A percentile compares a stretch with the other conserved stretches of the same genome.
Evolutionary conservation across 2,797 vertebrate species (phyloP).

Genomic region (Prunella strophiata): DNA sequence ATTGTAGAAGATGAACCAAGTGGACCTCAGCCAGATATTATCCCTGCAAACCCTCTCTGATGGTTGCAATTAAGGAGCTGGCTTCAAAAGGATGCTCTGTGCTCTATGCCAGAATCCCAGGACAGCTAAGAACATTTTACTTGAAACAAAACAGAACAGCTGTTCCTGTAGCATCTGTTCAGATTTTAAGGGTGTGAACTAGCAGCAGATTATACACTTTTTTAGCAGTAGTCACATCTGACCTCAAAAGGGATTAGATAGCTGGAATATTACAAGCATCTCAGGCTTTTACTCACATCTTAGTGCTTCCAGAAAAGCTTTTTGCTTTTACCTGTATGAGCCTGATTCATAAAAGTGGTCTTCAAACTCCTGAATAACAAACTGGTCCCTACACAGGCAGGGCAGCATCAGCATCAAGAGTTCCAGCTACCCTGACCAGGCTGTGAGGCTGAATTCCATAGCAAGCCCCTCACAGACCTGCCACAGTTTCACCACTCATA

Average conservation of each 20-base stretch:
- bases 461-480: neutral
- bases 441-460: neutral
- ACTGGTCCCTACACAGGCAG: neutral
- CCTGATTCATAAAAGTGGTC: neutral
- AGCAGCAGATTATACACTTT: neutral
- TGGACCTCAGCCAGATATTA: neutral
- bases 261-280: neutral
- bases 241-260: neutral
- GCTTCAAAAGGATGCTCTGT: conserved; percentile 2
- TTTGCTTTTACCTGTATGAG: neutral
- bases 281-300: neutral
- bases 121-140: neutral
- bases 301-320: neutral
- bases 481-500: neutral
- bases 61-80: neutral
- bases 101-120: neutral
- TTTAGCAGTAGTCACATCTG: neutral
- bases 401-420: neutral
- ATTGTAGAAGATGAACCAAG: neutral
- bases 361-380: neutral
- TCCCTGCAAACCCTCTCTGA: neutral
- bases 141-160: neutral
- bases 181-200: neutral
- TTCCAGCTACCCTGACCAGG: neutral
- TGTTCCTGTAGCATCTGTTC: neutral